phyloP scores from a whole-genome alignment of 2,888 invertebrate genomes.

The Platycheirus rosarum region DNA sequence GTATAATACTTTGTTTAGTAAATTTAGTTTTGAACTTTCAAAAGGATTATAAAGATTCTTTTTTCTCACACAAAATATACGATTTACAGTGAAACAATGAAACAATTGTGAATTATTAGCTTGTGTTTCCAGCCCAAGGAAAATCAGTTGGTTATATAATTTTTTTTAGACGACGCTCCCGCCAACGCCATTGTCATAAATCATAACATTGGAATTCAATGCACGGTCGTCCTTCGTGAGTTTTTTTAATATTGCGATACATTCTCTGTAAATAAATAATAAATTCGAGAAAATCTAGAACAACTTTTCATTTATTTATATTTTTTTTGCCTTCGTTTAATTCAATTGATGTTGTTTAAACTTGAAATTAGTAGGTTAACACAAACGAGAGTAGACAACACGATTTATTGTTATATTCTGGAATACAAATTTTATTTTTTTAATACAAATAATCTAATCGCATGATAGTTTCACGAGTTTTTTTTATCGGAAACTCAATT shows the following conservation, averaged over 20 bases:
- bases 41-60: no score
- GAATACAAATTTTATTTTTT: conserved; percentile 25
- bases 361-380: conserved; percentile 53
- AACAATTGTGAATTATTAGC: conserved; percentile 1
- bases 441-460: conserved; percentile 35
- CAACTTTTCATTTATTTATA: conserved; percentile 34
- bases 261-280: neutral
- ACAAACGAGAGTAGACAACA: neutral
- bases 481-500: neutral
- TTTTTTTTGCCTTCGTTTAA: neutral
- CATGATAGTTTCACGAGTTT: conserved; percentile 29
- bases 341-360: conserved; percentile 47
- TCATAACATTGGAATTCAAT: conserved; percentile 55
- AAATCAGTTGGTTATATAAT: no score
- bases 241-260: conserved; percentile 14
- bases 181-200: conserved; percentile 19
- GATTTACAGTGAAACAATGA: neutral
- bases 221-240: conserved; percentile 59
- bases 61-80: neutral
- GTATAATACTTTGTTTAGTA: no score
- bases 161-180: neutral
- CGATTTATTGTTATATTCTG: conserved; percentile 38
- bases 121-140: conserved; percentile 8
- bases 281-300: conserved; percentile 37
- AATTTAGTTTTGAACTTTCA: no score